A percentile compares a stretch with the other conserved stretches of the same genome.
Conservation (phyloP, 2,797 vertebrate genomes). For the Rhinella marina region DNA sequence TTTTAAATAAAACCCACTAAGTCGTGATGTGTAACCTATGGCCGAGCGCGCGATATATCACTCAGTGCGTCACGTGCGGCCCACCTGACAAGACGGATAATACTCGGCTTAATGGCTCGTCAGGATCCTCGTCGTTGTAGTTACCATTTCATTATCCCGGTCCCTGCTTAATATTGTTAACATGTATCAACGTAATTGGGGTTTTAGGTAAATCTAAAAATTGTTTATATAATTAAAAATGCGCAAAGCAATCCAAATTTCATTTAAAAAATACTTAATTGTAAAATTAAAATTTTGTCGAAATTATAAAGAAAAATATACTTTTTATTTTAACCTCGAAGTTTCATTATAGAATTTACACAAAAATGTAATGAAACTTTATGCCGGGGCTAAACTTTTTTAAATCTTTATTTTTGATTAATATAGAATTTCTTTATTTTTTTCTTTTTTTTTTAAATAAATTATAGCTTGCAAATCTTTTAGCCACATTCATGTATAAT, state of each 20-base stretch:
- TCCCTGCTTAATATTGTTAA: background rate
- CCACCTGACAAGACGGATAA: conserved; percentile 34
- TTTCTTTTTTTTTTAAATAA: no score
- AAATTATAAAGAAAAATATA: background rate
- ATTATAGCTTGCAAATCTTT: no score
- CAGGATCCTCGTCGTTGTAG: background rate
- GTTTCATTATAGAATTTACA: background rate
- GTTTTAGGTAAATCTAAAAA: background rate
- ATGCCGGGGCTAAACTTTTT: background rate
- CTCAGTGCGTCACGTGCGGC: conserved; percentile 12
- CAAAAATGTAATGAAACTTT: background rate
- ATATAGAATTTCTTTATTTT: no score
- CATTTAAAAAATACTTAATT: no score
- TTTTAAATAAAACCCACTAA: conserved; percentile 43
- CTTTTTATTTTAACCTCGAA: background rate
- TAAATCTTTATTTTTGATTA: no score
- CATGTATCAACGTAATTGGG: background rate
- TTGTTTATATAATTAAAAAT: background rate
- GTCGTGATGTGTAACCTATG: conserved; percentile 41
- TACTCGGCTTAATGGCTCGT: background rate
- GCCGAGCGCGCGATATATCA: conserved; percentile 34
- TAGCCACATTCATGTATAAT: no score
- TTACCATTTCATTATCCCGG: background rate
- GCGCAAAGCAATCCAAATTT: background rate
- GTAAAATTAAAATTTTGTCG: background rate